Percentiles rank a stretch among this genome's conserved stretches.
phyloP scores from a whole-genome alignment of 2,888 invertebrate species.

The Aleiodes alternator region DNA sequence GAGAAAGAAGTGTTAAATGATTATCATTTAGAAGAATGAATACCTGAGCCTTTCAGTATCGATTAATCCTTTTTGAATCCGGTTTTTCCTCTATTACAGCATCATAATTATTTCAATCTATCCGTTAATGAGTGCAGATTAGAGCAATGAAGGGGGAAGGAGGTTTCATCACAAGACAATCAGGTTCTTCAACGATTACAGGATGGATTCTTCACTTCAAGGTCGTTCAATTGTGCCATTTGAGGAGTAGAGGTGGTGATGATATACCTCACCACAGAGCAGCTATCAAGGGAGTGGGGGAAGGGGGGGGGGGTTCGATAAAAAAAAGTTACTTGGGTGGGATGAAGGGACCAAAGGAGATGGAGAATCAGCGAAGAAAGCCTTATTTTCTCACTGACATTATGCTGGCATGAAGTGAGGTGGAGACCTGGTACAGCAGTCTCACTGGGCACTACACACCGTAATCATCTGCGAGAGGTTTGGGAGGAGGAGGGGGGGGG shows the following conservation, averaged over 20 bases:
- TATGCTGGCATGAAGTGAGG: constrained; percentile 20
- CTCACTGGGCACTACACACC: constrained; percentile 27
- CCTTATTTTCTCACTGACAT: constrained; percentile 51
- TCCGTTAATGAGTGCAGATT: constrained; percentile 27
- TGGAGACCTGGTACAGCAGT: constrained; percentile 17
- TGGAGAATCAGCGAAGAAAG: constrained; percentile 22
- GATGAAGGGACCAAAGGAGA: constrained; percentile 28
- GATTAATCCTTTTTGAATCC: constrained; percentile 19
- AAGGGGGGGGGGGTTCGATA: neutral
- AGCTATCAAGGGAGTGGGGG: too few relatives aligned
- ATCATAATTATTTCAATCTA: constrained; percentile 33
- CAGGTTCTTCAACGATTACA: constrained; percentile 6
- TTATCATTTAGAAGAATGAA: constrained; percentile 4
- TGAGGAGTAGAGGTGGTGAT: constrained; percentile 35
- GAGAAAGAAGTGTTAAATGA: neutral
- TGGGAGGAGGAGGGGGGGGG: neutral
- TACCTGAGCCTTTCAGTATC: constrained; percentile 10
- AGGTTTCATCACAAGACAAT: constrained; percentile 2
- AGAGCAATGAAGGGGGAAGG: neutral
- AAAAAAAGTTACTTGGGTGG: constrained; percentile 30
- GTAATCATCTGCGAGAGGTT: constrained; percentile 51
- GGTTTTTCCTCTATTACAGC: constrained; percentile 32
- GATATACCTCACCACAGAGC: constrained; percentile 19
- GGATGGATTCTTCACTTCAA: constrained; percentile 16
- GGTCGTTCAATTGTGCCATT: constrained; percentile 36